phyloP scores from a whole-genome alignment of 2,113 vertebrate species.

The Lanius collurio region DNA sequence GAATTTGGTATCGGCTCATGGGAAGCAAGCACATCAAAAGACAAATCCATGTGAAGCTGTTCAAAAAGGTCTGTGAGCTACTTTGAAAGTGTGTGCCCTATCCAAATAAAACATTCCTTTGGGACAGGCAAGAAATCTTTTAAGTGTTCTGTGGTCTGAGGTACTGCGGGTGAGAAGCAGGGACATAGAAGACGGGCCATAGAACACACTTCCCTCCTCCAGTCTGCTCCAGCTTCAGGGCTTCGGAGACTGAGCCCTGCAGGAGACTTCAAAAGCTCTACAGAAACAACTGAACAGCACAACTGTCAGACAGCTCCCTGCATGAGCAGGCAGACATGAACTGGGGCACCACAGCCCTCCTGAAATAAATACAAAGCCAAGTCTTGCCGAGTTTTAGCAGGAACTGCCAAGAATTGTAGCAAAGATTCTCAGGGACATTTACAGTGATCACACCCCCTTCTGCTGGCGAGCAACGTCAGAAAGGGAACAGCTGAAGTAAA shows the following conservation, averaged over 20 bases:
- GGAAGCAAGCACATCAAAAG: background rate
- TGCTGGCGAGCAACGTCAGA: background rate
- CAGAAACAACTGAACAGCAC: background rate
- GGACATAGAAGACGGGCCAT: background rate
- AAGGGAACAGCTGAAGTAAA: background rate
- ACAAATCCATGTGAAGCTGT: background rate
- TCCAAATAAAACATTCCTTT: background rate
- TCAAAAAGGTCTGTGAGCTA: background rate
- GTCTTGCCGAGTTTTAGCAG: background rate
- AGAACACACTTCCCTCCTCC: background rate
- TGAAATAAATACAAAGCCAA: background rate
- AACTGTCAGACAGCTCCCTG: background rate
- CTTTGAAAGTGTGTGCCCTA: background rate
- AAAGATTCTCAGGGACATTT: background rate
- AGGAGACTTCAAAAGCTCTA: background rate
- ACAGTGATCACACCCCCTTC: background rate
- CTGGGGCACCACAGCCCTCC: background rate
- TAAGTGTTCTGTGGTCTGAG: background rate
- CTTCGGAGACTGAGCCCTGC: background rate
- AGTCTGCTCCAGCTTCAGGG: background rate
- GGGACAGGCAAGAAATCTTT: background rate
- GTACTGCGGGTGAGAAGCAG: fast-evolving
- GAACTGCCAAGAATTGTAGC: background rate
- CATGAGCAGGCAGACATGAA: background rate
- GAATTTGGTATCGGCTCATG: background rate